Evolutionary conservation across 2,797 vertebrate species (phyloP), one percentile per base, ranked within the genome.

Genomic region (Alosa sapidissima): DNA sequence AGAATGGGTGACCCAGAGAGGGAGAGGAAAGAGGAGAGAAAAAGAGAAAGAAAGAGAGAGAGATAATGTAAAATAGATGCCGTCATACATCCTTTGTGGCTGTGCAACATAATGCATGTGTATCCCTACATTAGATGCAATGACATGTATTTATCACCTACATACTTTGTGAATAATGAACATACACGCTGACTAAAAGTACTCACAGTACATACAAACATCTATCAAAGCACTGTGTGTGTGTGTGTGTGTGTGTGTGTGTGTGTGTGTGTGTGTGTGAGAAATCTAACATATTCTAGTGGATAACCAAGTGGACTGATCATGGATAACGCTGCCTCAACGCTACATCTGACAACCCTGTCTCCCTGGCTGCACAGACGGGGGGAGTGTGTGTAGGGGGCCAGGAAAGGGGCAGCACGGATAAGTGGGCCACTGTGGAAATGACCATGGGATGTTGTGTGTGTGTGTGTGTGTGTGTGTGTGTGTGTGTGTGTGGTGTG

Each of bases 281-380:
- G 60, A 28, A 65, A 28, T 65, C 7, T 24, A 9, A 65, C n/a
- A 8, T 1, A 21, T 5, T 5, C 19, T 21, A n/a, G 55, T 21
- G 19, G 51, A 85, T 81, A 88, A 86, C 51, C 62, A 83, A 49
- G 85, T 82, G 62, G 60, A 86, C 14, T 33, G 60, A 19, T n/a
- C 16, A 36, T 14, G 13, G 45, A 9, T 28, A 28, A 28, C 28
- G 28, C 28, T 28, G 28, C 28, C 28, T 28, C 28, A 28, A 28
- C 1, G 28, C 28, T 28, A 28, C 28, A 28, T 28, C 28, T 28
- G 28, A 28, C 28, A 28, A 28, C 28, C 28, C 28, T 28, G 28
- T 28, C 28, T 28, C 28, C 28, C 28, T 28, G n/a, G n/a, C n/a
- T n/a, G n/a, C n/a, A n/a, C n/a, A n/a, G n/a, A n/a, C n/a, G n/a